Conservation (phyloP, 2,113 vertebrate genomes). For the Arizona elegans region DNA sequence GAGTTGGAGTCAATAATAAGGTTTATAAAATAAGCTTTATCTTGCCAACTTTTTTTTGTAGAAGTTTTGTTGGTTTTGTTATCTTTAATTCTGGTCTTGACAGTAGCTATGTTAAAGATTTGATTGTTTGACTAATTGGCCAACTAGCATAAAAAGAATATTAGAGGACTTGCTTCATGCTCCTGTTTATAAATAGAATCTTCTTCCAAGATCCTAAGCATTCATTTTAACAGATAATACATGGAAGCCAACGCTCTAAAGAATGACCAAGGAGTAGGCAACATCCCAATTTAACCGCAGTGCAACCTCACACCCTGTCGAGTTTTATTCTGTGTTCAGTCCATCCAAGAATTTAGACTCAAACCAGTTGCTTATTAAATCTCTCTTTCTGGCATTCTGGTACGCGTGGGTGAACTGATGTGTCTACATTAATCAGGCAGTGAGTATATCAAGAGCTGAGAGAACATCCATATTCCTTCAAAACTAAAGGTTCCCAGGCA, state of each 20-base stretch:
- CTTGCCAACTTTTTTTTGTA: neutral
- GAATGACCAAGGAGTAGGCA: neutral
- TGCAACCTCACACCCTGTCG: conserved; percentile 14
- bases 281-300: neutral
- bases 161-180: neutral
- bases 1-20: neutral
- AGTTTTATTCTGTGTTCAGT: conserved; percentile 22
- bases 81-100: neutral
- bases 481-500: neutral
- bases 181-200: neutral
- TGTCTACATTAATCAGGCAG: conserved; percentile 20
- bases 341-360: neutral
- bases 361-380: neutral
- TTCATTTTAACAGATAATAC: neutral
- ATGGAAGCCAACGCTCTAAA: neutral
- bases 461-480: neutral
- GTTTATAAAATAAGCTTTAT: neutral
- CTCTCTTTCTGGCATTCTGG: neutral
- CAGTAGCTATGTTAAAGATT: neutral
- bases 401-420: neutral
- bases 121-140: neutral
- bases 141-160: neutral
- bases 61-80: neutral
- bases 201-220: neutral
- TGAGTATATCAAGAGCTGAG: neutral